Evolutionary conservation across 1,140 invertebrate genomes (phyloP).

Genomic region (Magallana angulata): DNA sequence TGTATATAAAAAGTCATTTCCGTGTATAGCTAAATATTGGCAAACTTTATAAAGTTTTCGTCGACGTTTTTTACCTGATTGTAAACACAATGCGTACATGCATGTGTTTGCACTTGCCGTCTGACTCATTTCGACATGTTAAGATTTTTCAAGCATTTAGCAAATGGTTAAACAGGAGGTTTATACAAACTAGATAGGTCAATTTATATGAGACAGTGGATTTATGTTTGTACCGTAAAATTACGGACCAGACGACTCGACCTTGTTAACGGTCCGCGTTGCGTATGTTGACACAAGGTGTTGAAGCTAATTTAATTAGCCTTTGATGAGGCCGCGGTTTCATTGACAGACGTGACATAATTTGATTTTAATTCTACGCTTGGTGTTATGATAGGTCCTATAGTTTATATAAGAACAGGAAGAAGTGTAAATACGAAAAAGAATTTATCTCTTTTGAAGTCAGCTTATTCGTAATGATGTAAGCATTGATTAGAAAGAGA

Average conservation of each 20-base stretch:
- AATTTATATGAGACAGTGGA: too few relatives aligned
- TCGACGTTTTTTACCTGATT: too few relatives aligned
- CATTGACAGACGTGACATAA: conserved; percentile 5
- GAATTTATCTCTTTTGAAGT: not conserved
- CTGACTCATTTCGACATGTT: conserved; percentile 5
- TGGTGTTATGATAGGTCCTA: not conserved
- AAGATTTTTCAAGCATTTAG: not conserved
- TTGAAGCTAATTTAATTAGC: not conserved
- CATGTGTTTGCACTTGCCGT: conserved; percentile 29
- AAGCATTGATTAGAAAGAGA: conserved; percentile 7
- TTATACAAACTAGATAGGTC: too few relatives aligned
- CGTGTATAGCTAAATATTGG: too few relatives aligned
- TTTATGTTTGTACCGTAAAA: too few relatives aligned
- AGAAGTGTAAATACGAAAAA: not conserved
- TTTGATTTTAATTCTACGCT: not conserved
- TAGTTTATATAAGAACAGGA: conserved; percentile 12
- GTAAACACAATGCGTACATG: not conserved
- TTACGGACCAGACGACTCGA: too few relatives aligned
- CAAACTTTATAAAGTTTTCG: too few relatives aligned
- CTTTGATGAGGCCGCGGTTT: not conserved
- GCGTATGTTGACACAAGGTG: not conserved
- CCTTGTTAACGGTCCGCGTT: not conserved
- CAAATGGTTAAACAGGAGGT: too few relatives aligned
- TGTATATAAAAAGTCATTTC: too few relatives aligned
- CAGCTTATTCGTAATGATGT: not conserved